Base-by-base conservation (phyloP, 2,113 vertebrate species). In the Tringa solitaria region DNA sequence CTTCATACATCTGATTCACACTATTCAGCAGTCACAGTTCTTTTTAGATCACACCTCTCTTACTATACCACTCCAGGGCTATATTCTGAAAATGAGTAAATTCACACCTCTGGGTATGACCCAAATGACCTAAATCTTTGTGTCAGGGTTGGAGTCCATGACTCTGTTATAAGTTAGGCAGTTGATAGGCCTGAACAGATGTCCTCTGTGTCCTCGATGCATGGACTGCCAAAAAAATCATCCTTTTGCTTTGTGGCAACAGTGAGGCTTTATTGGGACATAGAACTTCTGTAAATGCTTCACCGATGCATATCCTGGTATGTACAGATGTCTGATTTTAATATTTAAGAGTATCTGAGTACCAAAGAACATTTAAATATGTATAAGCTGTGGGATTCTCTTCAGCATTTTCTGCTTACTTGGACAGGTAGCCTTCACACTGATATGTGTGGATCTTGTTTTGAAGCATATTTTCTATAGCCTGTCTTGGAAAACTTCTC, bases 1-100 rank as follows among this genome's bases (percentile, higher is more conserved):
- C 20, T 84, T 89, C n/a, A 50, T 32, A 59, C 28, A 46, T 48
- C 22, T 1, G 0, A 35, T 91, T 89, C 19, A 10, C 32, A 80
- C 11, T 70, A 4, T 43, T 59, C 28, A 60, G 8, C 16, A 57
- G 54, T 17, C 2, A 2, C 2, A 0, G 1, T 6, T 41, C 50
- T 51, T 72, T 87, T 57, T 51, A 65, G 23, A 45, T 73, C 15
- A 81, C 32, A 57, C 1, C 14, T 78, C 35, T 45, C 24, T 78
- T 90, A 10, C 20, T 54, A 35, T 14, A 30, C 11, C 5, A 6
- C 16, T 28, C 22, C 9, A 76, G 46, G 32, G 16, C 14, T 78
- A 4, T 69, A 56, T 59, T 78, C 54, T 32, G 41, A 78, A 78
- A 88, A 74, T 14, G 4, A 51, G 23, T 35, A 84, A 72, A 63